Percentiles rank a stretch among this genome's conserved stretches.
Conservation (phyloP, 2,888 invertebrate genomes). For the Tetropium fuscum region DNA sequence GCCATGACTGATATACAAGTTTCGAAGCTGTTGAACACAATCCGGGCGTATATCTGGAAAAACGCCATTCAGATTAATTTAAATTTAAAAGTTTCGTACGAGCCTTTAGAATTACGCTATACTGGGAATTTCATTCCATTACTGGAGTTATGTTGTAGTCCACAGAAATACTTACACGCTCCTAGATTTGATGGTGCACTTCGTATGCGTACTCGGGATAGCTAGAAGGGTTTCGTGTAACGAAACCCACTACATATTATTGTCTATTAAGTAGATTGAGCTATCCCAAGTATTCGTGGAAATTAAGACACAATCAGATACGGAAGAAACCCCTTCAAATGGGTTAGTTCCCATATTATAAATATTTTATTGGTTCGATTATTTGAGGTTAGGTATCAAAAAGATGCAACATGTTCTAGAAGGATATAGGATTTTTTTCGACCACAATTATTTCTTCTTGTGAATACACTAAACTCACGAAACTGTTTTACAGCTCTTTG, state of each 20-base stretch:
- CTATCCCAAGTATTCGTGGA: constrained; percentile 5
- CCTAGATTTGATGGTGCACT: constrained; percentile 3
- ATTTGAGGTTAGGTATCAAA: no score
- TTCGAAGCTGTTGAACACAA: no score
- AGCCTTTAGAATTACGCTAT: background rate
- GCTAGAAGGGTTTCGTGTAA: constrained; percentile 3
- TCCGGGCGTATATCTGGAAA: background rate
- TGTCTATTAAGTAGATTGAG: background rate
- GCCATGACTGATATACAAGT: no score
- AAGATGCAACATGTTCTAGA: no score
- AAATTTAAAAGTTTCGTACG: constrained; percentile 1
- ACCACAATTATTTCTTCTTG: no score
- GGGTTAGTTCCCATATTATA: no score
- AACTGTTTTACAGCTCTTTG: no score
- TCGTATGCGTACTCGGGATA: constrained; percentile 2
- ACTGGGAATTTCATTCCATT: constrained; percentile 1
- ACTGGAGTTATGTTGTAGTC: background rate
- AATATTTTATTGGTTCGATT: no score
- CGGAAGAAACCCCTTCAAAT: no score
- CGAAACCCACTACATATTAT: background rate
- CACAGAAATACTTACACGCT: constrained; percentile 1
- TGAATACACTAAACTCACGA: no score
- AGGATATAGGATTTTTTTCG: no score
- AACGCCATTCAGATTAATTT: constrained; percentile 11
- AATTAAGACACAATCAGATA: constrained; percentile 4